Conservation (phyloP, 2,113 vertebrate genomes). For the Callocephalon fimbriatum region DNA sequence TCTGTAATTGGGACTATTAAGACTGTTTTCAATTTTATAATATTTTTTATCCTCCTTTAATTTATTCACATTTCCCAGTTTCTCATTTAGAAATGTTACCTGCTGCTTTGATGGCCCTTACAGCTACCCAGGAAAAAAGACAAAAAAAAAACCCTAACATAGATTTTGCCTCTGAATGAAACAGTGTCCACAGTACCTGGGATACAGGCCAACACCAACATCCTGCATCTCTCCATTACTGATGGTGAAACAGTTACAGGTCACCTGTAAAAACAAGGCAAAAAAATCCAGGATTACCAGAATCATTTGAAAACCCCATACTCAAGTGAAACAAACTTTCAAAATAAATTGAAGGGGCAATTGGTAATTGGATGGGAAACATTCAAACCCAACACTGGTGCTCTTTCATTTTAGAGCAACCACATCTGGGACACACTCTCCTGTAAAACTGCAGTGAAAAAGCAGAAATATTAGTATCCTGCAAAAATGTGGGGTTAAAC, state of each 20-base stretch:
- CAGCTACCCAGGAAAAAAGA: background rate
- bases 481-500: slow-evolving; percentile 52
- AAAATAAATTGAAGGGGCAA: slow-evolving; percentile 43
- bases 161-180: slow-evolving; percentile 59
- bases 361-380: slow-evolving; percentile 41
- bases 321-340: background rate
- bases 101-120: background rate
- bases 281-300: slow-evolving; percentile 58
- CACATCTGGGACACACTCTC: slow-evolving; percentile 13
- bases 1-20: background rate
- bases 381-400: slow-evolving; percentile 16
- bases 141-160: background rate
- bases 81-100: background rate
- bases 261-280: slow-evolving; percentile 86
- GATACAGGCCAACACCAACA: slow-evolving; percentile 94
- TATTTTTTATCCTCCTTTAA: slow-evolving; percentile 20
- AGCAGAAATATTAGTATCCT: slow-evolving; percentile 38
- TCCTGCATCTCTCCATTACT: slow-evolving; percentile 96
- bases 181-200: slow-evolving; percentile 83
- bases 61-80: slow-evolving; percentile 40
- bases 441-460: slow-evolving; percentile 47
- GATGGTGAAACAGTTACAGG: slow-evolving; percentile 96
- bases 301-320: slow-evolving; percentile 23
- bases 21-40: background rate
- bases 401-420: slow-evolving; percentile 28